Base-by-base conservation (phyloP, 2,888 invertebrate species). In the Willowsia nigromaculata region DNA sequence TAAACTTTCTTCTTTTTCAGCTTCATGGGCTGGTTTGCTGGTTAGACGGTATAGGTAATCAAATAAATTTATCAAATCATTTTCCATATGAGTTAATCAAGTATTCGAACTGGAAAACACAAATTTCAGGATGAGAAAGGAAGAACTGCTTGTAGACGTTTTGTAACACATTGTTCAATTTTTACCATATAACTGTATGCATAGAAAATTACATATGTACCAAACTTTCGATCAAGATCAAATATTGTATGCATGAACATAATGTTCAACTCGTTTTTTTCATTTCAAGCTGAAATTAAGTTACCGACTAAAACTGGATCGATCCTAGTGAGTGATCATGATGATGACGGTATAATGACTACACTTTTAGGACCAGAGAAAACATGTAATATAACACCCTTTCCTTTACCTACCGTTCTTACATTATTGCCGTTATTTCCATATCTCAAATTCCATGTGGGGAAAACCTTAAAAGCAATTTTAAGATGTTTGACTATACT, bases 11-110 rank as follows among this genome's bases (percentile, higher is more conserved):
- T 43, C 25, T 25, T 43, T 22, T 71, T 40, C 25, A 43, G 71
- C 22, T 43, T 25, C 3, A 22, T 25, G 30, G 62, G n/a, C 33
- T n/a, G 25, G 59, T 11, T 59, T 65, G n/a, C 25, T 59, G 25
- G 25, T 59, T 6, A 27, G 25, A 59, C 15, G 18, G 62, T 15
- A 13, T 62, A 30, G 6, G 1, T 33, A 33, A 33, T 65, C 25
- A 71, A 71, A 27, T 43, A 27, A 37, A 68, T 43, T 22, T 71
- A 71, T 71, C 25, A n/a, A 71, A 43, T 33, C n/a, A 25, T 71
- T 71, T 71, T 71, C 18, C n/a, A 25, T 22, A 1, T 25, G 37
- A 68, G 37, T 37, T 68, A 68, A 37, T 68, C n/a, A 33, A 65
- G 71, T 43, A 43, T 40, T 43, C 22, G 43, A 40, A 71, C 4